Evolutionary conservation across 1,140 invertebrate genomes (phyloP).

Genomic region (Thalassaphorura encarpata): DNA sequence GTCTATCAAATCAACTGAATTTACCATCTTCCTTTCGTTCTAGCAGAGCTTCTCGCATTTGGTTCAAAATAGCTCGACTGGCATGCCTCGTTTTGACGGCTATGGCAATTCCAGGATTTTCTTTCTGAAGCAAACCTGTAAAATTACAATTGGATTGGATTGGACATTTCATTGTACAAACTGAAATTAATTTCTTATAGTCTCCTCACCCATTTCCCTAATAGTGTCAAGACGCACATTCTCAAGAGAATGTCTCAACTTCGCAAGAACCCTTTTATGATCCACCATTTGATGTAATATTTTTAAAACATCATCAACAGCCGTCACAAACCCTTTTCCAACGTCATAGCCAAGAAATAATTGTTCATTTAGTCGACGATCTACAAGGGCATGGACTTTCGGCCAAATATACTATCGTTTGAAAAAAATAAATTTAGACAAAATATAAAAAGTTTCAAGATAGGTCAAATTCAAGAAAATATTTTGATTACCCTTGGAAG

Average conservation of each 20-base stretch:
- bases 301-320: slow-evolving; percentile 46
- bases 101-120: slow-evolving; percentile 41
- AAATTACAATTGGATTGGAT: not conserved
- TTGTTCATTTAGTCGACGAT: slow-evolving; percentile 26
- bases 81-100: slow-evolving; percentile 43
- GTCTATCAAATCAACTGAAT: not conserved
- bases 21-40: slow-evolving; percentile 38
- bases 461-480: not conserved
- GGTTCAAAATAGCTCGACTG: slow-evolving; percentile 40
- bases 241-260: slow-evolving; percentile 17
- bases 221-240: slow-evolving; percentile 15
- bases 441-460: no score
- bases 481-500: slow-evolving; percentile 7
- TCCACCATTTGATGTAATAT: slow-evolving; percentile 48
- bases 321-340: slow-evolving; percentile 45
- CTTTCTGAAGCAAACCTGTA: slow-evolving; percentile 35
- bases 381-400: slow-evolving; percentile 32
- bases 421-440: not conserved
- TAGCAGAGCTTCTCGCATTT: slow-evolving; percentile 37
- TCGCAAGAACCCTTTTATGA: slow-evolving; percentile 33
- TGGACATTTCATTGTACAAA: not conserved
- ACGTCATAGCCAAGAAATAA: slow-evolving; percentile 30
- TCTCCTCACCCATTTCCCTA: slow-evolving; percentile 23
- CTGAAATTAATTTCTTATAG: not conserved
- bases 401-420: slow-evolving; percentile 16